Evolutionary conservation across 2,113 vertebrate species (phyloP), one percentile per base, ranked within the genome.

Genomic region (Sphaerodactylus townsendi): DNA sequence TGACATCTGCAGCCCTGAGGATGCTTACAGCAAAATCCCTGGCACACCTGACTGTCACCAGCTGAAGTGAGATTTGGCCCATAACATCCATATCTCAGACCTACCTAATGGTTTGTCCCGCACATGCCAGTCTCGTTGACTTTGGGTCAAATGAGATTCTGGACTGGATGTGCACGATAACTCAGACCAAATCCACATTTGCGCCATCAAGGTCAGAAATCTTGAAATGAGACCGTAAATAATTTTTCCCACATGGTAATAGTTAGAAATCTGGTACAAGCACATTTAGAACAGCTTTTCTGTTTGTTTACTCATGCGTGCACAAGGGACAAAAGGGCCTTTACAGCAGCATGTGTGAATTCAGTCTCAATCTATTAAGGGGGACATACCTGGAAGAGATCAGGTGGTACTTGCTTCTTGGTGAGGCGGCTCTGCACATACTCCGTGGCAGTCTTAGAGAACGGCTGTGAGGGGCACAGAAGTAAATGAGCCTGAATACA

Each of bases 401-500:
- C 96, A 2, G 96, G 95, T 50, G 95, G 96, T 79, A 96, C 94
- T 83, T 96, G 95, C 82, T 94, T 96, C 94, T 95, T 96, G 88
- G 89, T 93, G 76, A 96, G 92, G 78, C 1, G 95, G 86, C 94
- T 91, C 90, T 96, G 94, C 70, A 96, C 96, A 0, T 96, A 95
- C 89, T 96, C 94, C 0, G 93, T 96, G 86, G 96, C 96, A 0
- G 92, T 96, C 90, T 96, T 96, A 2, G 96, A 96, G 92, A 96
- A 96, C 70, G 96, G 95, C 96, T 96, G 69, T 1, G 37, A 66
- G 68, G 56, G 4, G 65, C 17, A 88, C 0, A 50, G 13, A 59
- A 77, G 53, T 1, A 11, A 64, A 11, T 65, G 30, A 77, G 23
- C 50, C 39, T 35, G 28, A 21, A 28, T 65, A 8, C 1, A 25